Evolutionary conservation across 2,888 invertebrate genomes (phyloP), one percentile per base, ranked within the genome.

Genomic region (Phortica okadai): DNA sequence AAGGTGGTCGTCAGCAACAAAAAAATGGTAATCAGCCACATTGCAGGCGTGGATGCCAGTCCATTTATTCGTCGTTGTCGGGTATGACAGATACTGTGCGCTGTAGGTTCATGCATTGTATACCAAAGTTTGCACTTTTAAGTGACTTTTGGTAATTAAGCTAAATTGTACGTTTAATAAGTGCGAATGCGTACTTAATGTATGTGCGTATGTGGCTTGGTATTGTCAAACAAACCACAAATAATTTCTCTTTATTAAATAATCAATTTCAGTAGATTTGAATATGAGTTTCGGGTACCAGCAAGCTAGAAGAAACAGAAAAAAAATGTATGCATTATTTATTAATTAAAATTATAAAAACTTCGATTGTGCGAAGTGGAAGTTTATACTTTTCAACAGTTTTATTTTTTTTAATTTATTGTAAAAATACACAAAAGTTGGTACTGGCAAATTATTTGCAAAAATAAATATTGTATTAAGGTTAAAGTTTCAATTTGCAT

Each of bases 231-330:
- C 80, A 83, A 82, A 84, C 88, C 85, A 80, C 85, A 84, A 80
- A 80, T 79, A 83, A 83, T 82, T 82, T 78, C 79, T 76, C 79
- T 64, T 80, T 83, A 82, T 83, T 88, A 87, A 88, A 84, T 85
- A 81, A 82, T 33, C 11, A 44, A 62, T 25, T 42, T 56, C 73
- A 42, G 64, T 64, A 41, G 5, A 14, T 33, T 50, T 6, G 6
- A 50, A 14, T 50, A 14, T 25, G 59, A 10, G 16, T 58, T 42
- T 69, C n/a, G 21, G 59, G n/a, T 59, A 14, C 59, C 25, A 44
- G 73, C n/a, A 73, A 62, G 56, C 59, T 73, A 42, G 1, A 73
- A 73, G 8, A 14, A 33, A 41, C 44, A 73, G 42, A 44, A 8
- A n/a, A n/a, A n/a, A n/a, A 69, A 69, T 42, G 59, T 33, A 2